Conservation (phyloP, 1,140 invertebrate genomes). For the Hyles euphorbiae region DNA sequence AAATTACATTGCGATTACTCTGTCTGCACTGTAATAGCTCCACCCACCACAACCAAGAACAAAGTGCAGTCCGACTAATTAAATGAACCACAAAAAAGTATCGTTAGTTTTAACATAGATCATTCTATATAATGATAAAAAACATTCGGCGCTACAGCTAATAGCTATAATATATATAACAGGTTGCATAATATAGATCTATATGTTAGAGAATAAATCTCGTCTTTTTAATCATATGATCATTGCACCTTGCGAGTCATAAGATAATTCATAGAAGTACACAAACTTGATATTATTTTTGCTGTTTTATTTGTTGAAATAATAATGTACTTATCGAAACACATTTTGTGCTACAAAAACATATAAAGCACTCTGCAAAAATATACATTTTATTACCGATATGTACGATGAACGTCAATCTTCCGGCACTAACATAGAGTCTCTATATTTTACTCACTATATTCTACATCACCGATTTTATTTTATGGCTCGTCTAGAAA, state of each 20-base stretch:
- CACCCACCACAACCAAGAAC: too few relatives aligned
- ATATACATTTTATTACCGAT: conserved; percentile 7
- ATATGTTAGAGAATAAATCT: too few relatives aligned
- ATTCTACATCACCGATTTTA: conserved; percentile 4
- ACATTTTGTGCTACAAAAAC: conserved; percentile 4
- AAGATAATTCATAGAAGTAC: not conserved
- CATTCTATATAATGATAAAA: too few relatives aligned
- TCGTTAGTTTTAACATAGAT: not conserved
- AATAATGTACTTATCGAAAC: not conserved
- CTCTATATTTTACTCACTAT: not conserved
- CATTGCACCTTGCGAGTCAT: too few relatives aligned
- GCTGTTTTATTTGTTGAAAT: not conserved
- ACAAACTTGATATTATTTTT: not conserved
- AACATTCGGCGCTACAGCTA: too few relatives aligned
- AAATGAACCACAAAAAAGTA: too few relatives aligned
- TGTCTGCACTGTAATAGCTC: not conserved
- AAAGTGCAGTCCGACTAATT: too few relatives aligned
- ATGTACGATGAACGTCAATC: conserved; percentile 5
- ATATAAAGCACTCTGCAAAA: conserved; percentile 6
- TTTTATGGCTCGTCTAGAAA: not conserved
- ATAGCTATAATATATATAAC: too few relatives aligned
- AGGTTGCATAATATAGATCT: too few relatives aligned
- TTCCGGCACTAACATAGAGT: conserved; percentile 1
- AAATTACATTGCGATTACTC: not conserved
- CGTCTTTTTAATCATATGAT: too few relatives aligned